Evolutionary conservation across 1,140 invertebrate species (phyloP), one percentile per base, ranked within the genome.

Genomic region (Drosophila varians): DNA sequence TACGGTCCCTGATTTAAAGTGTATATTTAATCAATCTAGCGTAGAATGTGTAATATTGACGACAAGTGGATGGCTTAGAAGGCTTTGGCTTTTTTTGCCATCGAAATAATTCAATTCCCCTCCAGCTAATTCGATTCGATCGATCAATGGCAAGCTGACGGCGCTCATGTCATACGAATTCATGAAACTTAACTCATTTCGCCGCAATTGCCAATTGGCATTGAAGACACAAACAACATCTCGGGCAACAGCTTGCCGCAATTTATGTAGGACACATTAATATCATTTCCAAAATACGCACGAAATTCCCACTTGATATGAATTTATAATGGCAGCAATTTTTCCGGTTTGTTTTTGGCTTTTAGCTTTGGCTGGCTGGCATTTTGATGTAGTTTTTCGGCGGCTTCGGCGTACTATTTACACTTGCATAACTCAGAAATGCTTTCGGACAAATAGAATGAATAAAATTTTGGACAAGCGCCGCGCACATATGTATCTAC

Each of bases 221-320:
- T 9, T 42, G 38, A 21, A 21, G 19, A 19, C 16, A 21, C 26
- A 46, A 19, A 16, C 18, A 40, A 46, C 26, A 54, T 47, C n/a
- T 52, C 42, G 34, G 21, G 18, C 16, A 38, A 14, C 49, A 28
- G 34, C n/a, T 14, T 4, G 49, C 8, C 31, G 23, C 61, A 68
- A 68, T 68, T 57, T 70, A 69, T 71, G 64, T 70, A 45, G 64
- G 53, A 71, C 68, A 49, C 64, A 70, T 71, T 69, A 71, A 71
- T 71, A 70, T 48, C 25, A 71, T 70, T 71, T 71, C 68, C 68
- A 70, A 71, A 71, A 71, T 71, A 71, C 68, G 65, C 68, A 71
- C 65, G 54, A 70, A 70, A 70, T 58, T 48, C 53, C 23, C 47
- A 70, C 51, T 71, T 71, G 68, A 58, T 64, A 54, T 69, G 65